These are phyloP conservation scores for Cosmorhoe ocellata DNA, from an alignment of 2,888 invertebrate genomes.

Conservation along the genomic window DNA sequence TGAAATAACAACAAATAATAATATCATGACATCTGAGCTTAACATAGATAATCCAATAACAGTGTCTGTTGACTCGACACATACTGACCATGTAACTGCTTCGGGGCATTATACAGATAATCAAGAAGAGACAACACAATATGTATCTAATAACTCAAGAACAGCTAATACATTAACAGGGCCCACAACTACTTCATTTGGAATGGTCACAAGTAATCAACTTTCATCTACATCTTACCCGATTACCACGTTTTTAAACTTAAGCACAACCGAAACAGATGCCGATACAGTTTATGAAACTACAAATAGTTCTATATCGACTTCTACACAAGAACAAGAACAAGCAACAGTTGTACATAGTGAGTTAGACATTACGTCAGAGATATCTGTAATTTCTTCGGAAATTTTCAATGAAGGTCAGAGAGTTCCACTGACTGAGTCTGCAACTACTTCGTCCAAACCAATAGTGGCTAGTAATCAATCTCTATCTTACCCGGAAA, in stretches of 20 bases:
- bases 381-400: not conserved
- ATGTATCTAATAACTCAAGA: not conserved
- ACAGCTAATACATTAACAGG: not conserved
- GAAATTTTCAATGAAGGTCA: not conserved
- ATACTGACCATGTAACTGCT: not conserved
- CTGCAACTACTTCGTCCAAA: not conserved
- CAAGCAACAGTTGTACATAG: no score
- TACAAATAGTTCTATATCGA: no score
- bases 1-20: constrained; percentile 4
- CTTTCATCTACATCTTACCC: no score
- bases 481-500: not conserved
- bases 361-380: no score
- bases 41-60: not conserved
- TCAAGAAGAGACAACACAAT: not conserved
- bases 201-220: no score
- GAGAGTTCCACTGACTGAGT: not conserved
- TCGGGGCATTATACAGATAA: not conserved
- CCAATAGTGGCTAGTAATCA: not conserved
- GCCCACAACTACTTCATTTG: no score
- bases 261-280: not conserved
- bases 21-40: not conserved
- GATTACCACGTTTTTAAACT: not conserved
- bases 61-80: not conserved
- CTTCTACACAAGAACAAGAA: no score
- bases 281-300: no score